A percentile compares a stretch with the other conserved stretches of the same genome.
phyloP scores from a whole-genome alignment of 1,140 invertebrate species.

The Meloidogyne floridensis region DNA sequence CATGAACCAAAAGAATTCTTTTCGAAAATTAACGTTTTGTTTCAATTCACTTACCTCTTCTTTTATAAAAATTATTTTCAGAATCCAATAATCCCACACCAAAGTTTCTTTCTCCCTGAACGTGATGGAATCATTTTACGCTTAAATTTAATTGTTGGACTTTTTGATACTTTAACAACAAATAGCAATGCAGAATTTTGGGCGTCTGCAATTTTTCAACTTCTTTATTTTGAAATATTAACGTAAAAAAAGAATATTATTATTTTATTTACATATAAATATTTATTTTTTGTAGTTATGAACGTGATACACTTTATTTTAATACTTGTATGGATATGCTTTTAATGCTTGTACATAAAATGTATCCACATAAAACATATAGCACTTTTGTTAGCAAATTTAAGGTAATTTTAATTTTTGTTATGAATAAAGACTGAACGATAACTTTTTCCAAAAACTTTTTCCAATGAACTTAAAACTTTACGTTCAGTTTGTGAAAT shows the following conservation, averaged over 20 bases:
- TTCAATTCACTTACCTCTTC: not conserved
- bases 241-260: slow-evolving; percentile 21
- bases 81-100: slow-evolving; percentile 41
- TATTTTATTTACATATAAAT: not conserved
- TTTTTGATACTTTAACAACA: slow-evolving; percentile 54
- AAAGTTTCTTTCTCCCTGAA: slow-evolving; percentile 43
- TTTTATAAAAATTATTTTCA: slow-evolving; percentile 18
- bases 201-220: slow-evolving; percentile 53
- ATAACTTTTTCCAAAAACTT: no score
- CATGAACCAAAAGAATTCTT: not conserved
- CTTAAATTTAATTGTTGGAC: slow-evolving; percentile 53
- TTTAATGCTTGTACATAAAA: slow-evolving; percentile 44
- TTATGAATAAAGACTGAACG: no score
- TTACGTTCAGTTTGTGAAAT: no score
- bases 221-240: slow-evolving; percentile 52
- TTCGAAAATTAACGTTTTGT: not conserved
- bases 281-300: slow-evolving; percentile 26
- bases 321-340: slow-evolving; percentile 59
- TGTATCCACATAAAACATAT: slow-evolving; percentile 35
- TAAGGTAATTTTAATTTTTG: slow-evolving; percentile 34
- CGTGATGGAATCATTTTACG: slow-evolving; percentile 48
- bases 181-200: slow-evolving; percentile 36
- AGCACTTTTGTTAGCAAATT: slow-evolving; percentile 48
- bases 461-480: no score
- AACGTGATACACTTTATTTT: slow-evolving; percentile 42